Evolutionary conservation across 2,888 invertebrate species (phyloP), one percentile per base, ranked within the genome.

Genomic region (Oxystoma pomonae): DNA sequence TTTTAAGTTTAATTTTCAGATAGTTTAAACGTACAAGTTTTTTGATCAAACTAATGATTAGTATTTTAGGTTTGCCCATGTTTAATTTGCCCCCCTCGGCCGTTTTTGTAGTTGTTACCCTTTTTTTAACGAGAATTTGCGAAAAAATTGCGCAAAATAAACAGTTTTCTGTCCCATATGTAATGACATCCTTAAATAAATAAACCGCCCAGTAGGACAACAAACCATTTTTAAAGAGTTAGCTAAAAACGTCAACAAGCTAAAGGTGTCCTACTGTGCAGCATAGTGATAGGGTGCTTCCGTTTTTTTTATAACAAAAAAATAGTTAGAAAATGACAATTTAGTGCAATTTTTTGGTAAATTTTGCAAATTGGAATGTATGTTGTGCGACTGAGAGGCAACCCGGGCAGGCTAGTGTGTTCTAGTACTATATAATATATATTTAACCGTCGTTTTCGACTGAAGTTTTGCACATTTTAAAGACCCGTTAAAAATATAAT

Each of bases 341-440:
- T 62, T 62, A 62, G 55, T 52, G 58, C 56, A 59, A 64, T 62
- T 60, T 58, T 57, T 58, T 16, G 55, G 53, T 19, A 55, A 55
- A 62, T 55, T 56, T 59, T 61, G 57, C 55, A 35, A 20, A 20
- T 72, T 57, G 63, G 77, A 74, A 74, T 76, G 79, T 73, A 73
- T 79, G 78, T 71, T 69, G 78, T 73, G 77, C 76, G 80, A 77
- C 77, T 79, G 79, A 77, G 80, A 80, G 80, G 79, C 80, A 80
- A 79, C 80, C 78, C 80, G 81, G 81, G 81, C 80, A 81, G 81
- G 80, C 80, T 80, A 79, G 80, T 35, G 35, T 35, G 35, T 35
- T 35, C 5, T 35, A 35, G 35, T 35, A 35, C 3, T 35, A 35
- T n/a, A 12, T 35, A 35, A 35, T 35, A 35, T n/a, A 35, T 35